Conservation (phyloP, 2,113 vertebrate species). For the Progne subis region DNA sequence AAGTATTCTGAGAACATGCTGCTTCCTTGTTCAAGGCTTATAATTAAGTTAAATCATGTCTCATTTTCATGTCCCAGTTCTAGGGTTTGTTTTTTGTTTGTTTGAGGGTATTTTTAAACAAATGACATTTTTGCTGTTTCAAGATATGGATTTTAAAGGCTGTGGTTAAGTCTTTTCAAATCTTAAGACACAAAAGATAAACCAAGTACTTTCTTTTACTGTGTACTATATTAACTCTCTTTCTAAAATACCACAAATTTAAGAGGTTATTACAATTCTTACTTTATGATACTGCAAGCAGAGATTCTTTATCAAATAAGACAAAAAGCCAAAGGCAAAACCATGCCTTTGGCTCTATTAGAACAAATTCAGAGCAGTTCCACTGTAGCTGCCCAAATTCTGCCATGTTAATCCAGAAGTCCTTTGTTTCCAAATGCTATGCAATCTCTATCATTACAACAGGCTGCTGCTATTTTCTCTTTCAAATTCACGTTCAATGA, state of each 20-base stretch:
- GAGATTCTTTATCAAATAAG: not conserved
- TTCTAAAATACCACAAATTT: not conserved
- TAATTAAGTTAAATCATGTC: constrained; percentile 58
- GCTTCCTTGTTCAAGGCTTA: constrained; percentile 37
- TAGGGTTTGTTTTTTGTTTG: not conserved
- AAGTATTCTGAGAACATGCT: constrained; percentile 53
- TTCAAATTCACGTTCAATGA: not conserved
- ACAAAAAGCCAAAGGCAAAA: not conserved
- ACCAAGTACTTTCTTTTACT: not conserved
- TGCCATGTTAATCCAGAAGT: not conserved
- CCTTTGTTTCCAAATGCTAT: constrained; percentile 8
- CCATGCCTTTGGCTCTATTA: not conserved
- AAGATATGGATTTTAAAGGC: not conserved
- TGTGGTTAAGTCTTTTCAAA: not conserved
- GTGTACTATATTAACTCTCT: not conserved
- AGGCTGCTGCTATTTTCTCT: not conserved
- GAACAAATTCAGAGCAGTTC: not conserved
- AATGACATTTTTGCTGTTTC: not conserved
- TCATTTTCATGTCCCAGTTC: constrained; percentile 43
- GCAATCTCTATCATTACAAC: not conserved
- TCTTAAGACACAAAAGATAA: not conserved
- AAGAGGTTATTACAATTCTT: not conserved
- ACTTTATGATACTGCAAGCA: not conserved
- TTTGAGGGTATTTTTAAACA: constrained; percentile 39
- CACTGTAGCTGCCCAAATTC: not conserved